Evolutionary conservation across 2,113 vertebrate species (phyloP), one percentile per base, ranked within the genome.

Genomic region (Propithecus coquereli): DNA sequence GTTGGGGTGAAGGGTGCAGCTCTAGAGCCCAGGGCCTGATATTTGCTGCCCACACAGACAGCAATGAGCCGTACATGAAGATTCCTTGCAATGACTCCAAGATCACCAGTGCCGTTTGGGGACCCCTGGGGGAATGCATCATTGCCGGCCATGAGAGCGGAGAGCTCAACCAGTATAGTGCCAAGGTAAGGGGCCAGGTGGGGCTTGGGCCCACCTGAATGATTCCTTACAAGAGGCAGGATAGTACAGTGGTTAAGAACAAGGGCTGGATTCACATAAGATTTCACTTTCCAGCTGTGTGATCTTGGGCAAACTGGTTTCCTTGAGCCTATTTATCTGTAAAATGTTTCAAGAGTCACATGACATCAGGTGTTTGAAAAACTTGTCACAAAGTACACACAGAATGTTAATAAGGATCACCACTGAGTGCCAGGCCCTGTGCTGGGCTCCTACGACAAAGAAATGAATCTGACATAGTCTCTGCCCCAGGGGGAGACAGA

Each of bases 71-170:
- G 1, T 99, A 99, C 98, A 98, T 99, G 98, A 99, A 99, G 16
- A 98, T 99, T 17, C 99, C 99, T 17, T 99, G 99, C 98, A 99
- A 96, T 16, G 99, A 99, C 0, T 99, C 99, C 32, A 99, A 99
- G 98, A 99, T 99, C 98, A 99, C 99, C 20, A 99, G 99, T 34
- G 99, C 99, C 0, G 99, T 99, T 52, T 99, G 99, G 99, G 99
- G 99, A 1, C 99, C 99, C 0, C 98, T 99, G 52, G 99, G 99
- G 23, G 99, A 99, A 88, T 99, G 99, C 97, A 99, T 99, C 97
- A 99, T 99, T 0, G 99, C 99, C 0, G 99, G 99, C 5, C 99
- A 99, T 0, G 99, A 99, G 97, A 99, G 98, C 0, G 99, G 99
- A 45, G 99, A 99, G 98, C 98, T 99, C 92, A 99, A 99, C 98